Percentiles rank a stretch among this genome's conserved stretches.
These are phyloP conservation scores for Motacilla alba DNA, from an alignment of 2,113 vertebrate genomes.

Conservation along the genomic window DNA sequence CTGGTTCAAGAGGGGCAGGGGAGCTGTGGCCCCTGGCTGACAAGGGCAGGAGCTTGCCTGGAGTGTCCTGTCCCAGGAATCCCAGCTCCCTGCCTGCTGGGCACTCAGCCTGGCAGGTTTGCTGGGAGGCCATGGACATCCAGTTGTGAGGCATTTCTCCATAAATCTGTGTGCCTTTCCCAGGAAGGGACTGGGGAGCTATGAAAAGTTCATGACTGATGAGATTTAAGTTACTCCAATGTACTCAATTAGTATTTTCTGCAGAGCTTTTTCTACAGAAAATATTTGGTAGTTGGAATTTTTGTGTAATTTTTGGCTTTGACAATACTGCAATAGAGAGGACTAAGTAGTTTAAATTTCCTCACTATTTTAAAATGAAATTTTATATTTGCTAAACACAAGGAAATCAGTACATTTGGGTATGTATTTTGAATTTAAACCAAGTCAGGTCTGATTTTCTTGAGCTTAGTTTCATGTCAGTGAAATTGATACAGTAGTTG, in stretches of 20 bases:
- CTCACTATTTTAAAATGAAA: neutral
- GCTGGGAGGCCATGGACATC: neutral
- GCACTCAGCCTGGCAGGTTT: neutral
- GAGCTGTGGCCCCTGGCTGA: neutral
- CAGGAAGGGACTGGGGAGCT: neutral
- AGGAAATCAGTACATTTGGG: neutral
- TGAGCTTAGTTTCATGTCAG: neutral
- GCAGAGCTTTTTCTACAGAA: neutral
- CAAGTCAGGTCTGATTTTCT: neutral
- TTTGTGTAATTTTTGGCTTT: neutral
- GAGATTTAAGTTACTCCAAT: neutral
- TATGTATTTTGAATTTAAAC: neutral
- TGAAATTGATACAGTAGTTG: neutral
- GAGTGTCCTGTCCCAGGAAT: neutral
- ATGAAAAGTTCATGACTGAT: neutral
- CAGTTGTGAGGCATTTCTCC: neutral
- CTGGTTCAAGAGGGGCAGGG: neutral
- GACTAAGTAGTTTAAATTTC: neutral
- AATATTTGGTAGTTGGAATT: neutral
- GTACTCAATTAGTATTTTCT: neutral
- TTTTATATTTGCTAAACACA: neutral
- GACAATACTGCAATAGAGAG: neutral
- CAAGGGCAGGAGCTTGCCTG: neutral
- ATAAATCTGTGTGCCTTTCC: neutral
- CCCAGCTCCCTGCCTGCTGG: accelerated